These are phyloP conservation scores for Leptobrachium leishanense DNA, from an alignment of 2,113 vertebrate species.

Conservation along the genomic window DNA sequence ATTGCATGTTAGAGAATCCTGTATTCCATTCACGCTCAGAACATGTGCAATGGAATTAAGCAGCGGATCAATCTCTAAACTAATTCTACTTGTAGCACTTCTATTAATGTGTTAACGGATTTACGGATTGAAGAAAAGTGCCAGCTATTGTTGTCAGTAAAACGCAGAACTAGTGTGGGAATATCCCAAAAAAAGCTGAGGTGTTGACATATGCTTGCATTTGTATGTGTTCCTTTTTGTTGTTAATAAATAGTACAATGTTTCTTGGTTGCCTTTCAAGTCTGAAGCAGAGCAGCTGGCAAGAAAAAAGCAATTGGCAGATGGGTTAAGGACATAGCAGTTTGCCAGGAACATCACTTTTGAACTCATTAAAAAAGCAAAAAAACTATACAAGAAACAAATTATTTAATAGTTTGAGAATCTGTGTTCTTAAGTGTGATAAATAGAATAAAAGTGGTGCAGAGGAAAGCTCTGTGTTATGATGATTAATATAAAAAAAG, in stretches of 20 bases:
- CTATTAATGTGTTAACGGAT: slow-evolving; percentile 3
- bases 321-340: slow-evolving; percentile 26
- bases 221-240: slow-evolving; percentile 30
- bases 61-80: not conserved
- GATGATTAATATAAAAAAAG: not conserved
- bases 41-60: too few relatives aligned
- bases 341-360: slow-evolving; percentile 21
- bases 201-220: slow-evolving; percentile 38
- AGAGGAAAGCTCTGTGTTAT: not conserved
- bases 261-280: slow-evolving; percentile 36
- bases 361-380: slow-evolving; percentile 20
- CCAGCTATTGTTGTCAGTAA: not conserved
- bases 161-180: slow-evolving; percentile 5
- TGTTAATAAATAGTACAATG: slow-evolving; percentile 28
- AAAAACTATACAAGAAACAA: not conserved
- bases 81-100: not conserved
- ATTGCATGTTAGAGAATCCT: too few relatives aligned
- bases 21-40: too few relatives aligned
- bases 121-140: slow-evolving; percentile 1
- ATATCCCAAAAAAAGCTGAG: slow-evolving; percentile 19
- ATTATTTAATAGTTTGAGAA: not conserved
- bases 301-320: slow-evolving; percentile 28
- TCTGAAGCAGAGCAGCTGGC: slow-evolving; percentile 40
- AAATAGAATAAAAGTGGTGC: not conserved
- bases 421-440: not conserved